A percentile compares a stretch with the other conserved stretches of the same genome.
phyloP scores from a whole-genome alignment of 2,797 vertebrate species.

The Pteropus rufus region DNA sequence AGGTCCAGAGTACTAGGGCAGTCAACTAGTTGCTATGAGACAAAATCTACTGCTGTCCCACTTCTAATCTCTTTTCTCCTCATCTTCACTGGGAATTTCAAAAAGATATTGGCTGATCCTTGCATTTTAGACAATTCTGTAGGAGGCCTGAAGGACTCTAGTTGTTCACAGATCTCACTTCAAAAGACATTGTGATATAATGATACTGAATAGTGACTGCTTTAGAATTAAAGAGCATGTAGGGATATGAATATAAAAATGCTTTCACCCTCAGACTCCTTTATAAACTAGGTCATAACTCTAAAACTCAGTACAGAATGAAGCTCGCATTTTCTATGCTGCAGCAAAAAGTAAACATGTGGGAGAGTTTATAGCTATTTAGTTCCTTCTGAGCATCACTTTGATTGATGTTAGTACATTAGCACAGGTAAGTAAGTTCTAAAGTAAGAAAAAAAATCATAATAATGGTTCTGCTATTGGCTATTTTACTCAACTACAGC shows the following conservation, averaged over 20 bases:
- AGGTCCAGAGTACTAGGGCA: neutral
- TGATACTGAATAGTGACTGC: neutral
- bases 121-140: neutral
- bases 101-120: neutral
- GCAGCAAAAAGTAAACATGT: neutral
- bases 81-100: neutral
- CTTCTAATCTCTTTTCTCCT: neutral
- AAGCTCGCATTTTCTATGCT: neutral
- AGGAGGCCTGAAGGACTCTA: neutral
- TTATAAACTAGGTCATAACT: neutral
- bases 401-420: constrained; percentile 44
- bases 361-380: neutral
- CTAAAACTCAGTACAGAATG: neutral
- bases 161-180: neutral
- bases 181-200: neutral
- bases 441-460: neutral
- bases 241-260: neutral
- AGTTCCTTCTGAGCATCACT: constrained; percentile 1
- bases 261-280: neutral
- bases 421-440: constrained; percentile 43
- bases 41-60: neutral
- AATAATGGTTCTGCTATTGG: constrained; percentile 12
- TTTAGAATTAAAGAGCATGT: neutral
- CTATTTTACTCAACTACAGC: neutral
- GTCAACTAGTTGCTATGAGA: neutral